Evolutionary conservation across 2,113 vertebrate species (phyloP).

Genomic region (Phainopepla nitens): DNA sequence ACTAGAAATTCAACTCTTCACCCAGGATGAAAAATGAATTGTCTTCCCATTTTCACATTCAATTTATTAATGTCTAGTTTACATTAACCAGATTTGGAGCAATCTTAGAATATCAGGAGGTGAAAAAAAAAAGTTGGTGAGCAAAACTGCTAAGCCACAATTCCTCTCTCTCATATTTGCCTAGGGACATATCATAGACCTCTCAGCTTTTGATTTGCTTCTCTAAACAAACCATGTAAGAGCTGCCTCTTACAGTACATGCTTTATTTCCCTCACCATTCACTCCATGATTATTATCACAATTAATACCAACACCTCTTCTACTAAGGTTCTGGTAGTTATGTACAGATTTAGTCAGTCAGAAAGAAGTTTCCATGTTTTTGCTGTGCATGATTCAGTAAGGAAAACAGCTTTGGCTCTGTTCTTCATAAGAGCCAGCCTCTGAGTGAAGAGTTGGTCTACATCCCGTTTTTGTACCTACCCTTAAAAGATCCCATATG

Average conservation of each 20-base stretch:
- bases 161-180: neutral
- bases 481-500: slow-evolving; percentile 56
- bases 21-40: neutral
- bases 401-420: neutral
- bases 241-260: neutral
- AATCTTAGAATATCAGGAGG: neutral
- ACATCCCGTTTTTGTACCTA: neutral
- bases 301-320: neutral
- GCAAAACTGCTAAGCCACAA: neutral
- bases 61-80: neutral
- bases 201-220: neutral
- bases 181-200: neutral
- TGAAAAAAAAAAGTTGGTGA: neutral
- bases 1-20: neutral
- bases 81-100: neutral
- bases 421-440: neutral
- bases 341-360: neutral
- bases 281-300: neutral
- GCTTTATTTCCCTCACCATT: neutral
- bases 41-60: neutral
- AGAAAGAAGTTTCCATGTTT: neutral
- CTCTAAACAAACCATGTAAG: neutral
- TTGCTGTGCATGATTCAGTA: neutral
- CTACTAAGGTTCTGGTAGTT: neutral
- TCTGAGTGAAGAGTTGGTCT: neutral